Evolutionary conservation across 2,797 vertebrate genomes (phyloP).

Genomic region (Neostethus bicornis): DNA sequence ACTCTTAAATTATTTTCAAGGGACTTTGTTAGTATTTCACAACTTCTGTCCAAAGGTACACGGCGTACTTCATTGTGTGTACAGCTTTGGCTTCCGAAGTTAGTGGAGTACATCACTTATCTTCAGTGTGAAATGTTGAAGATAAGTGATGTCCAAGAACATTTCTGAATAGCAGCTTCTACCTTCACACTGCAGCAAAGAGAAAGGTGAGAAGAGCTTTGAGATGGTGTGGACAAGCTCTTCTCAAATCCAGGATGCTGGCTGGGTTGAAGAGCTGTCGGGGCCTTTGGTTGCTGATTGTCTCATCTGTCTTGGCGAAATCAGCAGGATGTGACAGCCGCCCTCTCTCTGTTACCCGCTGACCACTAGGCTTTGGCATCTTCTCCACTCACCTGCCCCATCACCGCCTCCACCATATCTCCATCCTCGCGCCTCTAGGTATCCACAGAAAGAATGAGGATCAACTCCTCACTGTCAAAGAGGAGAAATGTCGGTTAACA

Average conservation of each 20-base stretch:
- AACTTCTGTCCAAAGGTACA: background rate
- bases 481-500: slow-evolving; percentile 57
- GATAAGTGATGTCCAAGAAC: slow-evolving; percentile 6
- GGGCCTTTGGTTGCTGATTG: slow-evolving; percentile 69
- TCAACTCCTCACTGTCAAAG: slow-evolving; percentile 82
- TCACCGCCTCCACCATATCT: slow-evolving; percentile 63
- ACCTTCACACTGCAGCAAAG: slow-evolving; percentile 19
- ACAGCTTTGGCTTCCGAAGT: background rate
- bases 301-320: slow-evolving; percentile 74
- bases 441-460: slow-evolving; percentile 83
- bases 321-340: slow-evolving; percentile 77
- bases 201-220: slow-evolving; percentile 45
- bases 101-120: background rate
- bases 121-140: too few species aligned
- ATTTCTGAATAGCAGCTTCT: slow-evolving; percentile 11
- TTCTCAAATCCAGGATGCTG: slow-evolving; percentile 57
- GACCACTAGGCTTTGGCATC: slow-evolving; percentile 75
- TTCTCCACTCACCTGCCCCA: slow-evolving; percentile 70
- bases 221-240: slow-evolving; percentile 67
- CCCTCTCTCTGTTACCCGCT: slow-evolving; percentile 67
- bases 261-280: slow-evolving; percentile 62
- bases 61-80: background rate
- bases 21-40: background rate
- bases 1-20: too few species aligned
- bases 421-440: slow-evolving; percentile 62